A percentile compares a stretch with the other conserved stretches of the same genome.
Evolutionary conservation across 2,113 vertebrate species (phyloP).

Genomic region (Anarhynchus alexandrinus): DNA sequence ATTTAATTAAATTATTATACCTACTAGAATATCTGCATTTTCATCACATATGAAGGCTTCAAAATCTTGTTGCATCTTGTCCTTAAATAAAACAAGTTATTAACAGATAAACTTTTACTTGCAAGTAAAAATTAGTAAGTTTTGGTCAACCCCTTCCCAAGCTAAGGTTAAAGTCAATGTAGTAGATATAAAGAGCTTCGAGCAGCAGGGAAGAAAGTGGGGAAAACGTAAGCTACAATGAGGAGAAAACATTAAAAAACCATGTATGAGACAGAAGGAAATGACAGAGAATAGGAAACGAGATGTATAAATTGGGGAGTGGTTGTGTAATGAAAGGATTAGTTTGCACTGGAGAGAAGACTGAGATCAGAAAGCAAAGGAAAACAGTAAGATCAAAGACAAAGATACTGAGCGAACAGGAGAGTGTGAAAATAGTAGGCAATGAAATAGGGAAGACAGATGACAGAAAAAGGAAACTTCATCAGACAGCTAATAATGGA

Average conservation of each 20-base stretch:
- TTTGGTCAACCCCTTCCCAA: neutral
- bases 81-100: neutral
- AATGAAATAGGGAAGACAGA: neutral
- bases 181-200: neutral
- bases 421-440: neutral
- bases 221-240: neutral
- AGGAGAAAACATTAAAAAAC: neutral
- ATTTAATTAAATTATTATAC: slow-evolving; percentile 1
- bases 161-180: neutral
- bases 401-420: neutral
- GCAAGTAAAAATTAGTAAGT: neutral
- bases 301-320: neutral
- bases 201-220: neutral
- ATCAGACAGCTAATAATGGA: neutral
- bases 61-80: neutral
- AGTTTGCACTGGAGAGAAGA: neutral
- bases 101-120: neutral
- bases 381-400: neutral
- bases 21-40: slow-evolving; percentile 1
- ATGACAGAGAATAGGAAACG: neutral
- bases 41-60: neutral
- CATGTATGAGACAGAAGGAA: neutral
- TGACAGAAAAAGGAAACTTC: neutral
- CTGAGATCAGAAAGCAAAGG: slow-evolving; percentile 11
- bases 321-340: neutral